Base-by-base conservation (phyloP, 2,113 vertebrate genomes). In the Phodopus roborovskii region DNA sequence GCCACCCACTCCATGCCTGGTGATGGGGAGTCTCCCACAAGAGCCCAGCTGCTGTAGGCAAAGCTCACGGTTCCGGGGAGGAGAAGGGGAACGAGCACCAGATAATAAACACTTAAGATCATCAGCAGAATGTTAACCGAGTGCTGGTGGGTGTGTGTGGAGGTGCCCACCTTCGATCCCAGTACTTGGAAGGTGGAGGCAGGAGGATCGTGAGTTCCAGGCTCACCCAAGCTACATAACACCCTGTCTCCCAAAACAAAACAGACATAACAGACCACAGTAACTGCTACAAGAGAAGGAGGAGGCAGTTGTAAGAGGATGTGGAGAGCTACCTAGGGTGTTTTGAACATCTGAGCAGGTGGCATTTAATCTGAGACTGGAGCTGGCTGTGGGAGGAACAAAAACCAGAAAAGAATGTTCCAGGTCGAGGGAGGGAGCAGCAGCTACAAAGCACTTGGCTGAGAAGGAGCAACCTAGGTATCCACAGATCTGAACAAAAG, bases 391-490 rank as follows among this genome's bases (percentile, higher is more conserved):
- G 15, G 87, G 64, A 64, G 62, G 45, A 64, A 64, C 7, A 87
- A 50, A 90, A 71, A 42, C 39, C 84, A 92, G 60, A 42, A 79
- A 84, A 96, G 77, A 86, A 89, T 70, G 77, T 94, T 92, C 60
- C 60, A 83, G 71, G 53, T 9, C 36, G n/a, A 82, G 20, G 77
- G 50, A 42, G 71, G 58, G 28, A 89, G 62, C 33, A 53, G 58
- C 12, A 68, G 30, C 60, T 73, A 0, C n/a, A 60, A 73, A 96
- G 87, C 16, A 39, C 74, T 84, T 73, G 66, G 62, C 86, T 20
- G 74, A 56, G 95, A 81, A 64, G 33, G 66, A n/a, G 71, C 60
- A 79, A 62, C 73, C 70, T 42, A 15, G 53, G 81, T 75, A 45
- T 81, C 85, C 45, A 66, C 33, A 75, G 60, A 77, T 75, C 33